Evolutionary conservation across 2,888 invertebrate species (phyloP).

Genomic region (Himalopsyche japonica): DNA sequence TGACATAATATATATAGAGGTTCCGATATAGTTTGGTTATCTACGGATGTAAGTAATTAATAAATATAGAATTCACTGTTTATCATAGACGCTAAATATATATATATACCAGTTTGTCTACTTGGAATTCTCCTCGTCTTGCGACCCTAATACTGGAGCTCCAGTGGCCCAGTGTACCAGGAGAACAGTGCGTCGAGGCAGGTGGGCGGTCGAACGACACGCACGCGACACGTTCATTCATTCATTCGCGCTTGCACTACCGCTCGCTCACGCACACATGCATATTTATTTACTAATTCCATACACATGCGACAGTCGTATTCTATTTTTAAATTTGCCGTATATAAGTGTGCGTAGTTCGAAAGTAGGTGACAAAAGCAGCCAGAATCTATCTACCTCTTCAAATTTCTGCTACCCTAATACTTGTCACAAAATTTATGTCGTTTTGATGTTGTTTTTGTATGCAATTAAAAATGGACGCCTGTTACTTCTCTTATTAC

Average conservation of each 20-base stretch:
- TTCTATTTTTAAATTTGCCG: background rate
- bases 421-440: background rate
- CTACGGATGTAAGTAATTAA: no score
- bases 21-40: no score
- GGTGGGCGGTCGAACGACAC: slow-evolving; percentile 6
- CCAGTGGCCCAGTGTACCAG: background rate
- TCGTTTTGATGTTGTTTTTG: background rate
- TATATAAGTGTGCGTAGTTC: background rate
- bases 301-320: background rate
- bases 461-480: no score
- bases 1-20: no score
- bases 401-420: background rate
- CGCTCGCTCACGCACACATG: background rate
- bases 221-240: slow-evolving; percentile 4
- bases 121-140: background rate
- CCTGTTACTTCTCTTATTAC: no score
- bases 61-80: no score
- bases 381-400: background rate
- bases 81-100: no score
- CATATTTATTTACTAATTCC: background rate
- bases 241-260: background rate
- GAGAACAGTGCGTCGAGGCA: slow-evolving; percentile 2
- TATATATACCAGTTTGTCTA: no score
- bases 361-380: background rate
- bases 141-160: background rate